phyloP scores from a whole-genome alignment of 2,113 vertebrate genomes.

The Taurulus bubalis region DNA sequence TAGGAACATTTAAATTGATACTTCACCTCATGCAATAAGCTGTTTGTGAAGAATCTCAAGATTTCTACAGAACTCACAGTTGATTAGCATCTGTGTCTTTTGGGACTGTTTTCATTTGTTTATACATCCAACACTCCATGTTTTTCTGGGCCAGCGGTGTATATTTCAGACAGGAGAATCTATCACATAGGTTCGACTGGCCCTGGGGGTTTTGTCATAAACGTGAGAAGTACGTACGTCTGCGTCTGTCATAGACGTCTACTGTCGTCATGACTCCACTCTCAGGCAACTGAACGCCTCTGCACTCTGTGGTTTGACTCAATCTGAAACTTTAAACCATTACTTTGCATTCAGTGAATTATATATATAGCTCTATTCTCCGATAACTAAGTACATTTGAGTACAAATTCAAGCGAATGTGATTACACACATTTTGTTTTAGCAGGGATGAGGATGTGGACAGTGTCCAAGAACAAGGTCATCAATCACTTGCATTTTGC shows the following conservation, averaged over 20 bases:
- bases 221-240: conserved; percentile 42
- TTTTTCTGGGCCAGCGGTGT: conserved; percentile 22
- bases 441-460: neutral
- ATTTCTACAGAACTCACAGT: conserved; percentile 20
- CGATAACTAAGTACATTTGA: neutral
- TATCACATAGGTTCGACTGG: conserved; percentile 42
- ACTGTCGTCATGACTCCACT: neutral
- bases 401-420: conserved; percentile 6
- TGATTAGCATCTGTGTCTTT: neutral
- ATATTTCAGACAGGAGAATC: conserved; percentile 54
- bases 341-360: neutral
- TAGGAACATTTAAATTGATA: neutral
- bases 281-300: neutral
- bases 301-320: conserved; percentile 9
- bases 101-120: neutral
- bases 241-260: conserved; percentile 37
- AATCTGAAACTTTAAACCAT: neutral
- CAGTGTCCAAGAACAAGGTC: conserved; percentile 18
- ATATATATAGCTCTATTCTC: neutral
- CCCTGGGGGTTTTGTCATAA: conserved; percentile 40
- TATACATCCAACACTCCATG: neutral
- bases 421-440: neutral
- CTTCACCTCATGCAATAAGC: neutral
- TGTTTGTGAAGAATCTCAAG: neutral
- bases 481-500: conserved; percentile 44